Base-by-base conservation (phyloP, 2,888 invertebrate genomes). In the Polymixis flavicincta region DNA sequence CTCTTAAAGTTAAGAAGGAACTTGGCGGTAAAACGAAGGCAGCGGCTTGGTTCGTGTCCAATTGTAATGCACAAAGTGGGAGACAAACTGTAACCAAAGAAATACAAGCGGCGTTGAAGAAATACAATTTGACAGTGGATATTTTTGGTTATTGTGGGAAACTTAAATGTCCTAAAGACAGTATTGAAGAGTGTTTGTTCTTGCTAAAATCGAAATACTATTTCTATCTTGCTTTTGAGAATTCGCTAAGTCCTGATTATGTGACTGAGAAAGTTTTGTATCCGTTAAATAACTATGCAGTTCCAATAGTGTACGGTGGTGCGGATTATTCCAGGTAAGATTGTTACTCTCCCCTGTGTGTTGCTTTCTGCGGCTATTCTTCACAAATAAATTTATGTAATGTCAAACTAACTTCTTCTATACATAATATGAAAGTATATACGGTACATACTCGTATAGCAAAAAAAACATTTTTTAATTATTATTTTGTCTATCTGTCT, bases 251-350 rank as follows among this genome's bases (percentile, higher is more conserved):
- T 52, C 91, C 92, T 68, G 96, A 96, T 84, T 96, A 95, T 74
- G 94, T 96, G 17, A 93, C 95, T 0, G 95, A 95, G 72, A 93
- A 93, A 68, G 63, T 95, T 67, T 77, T 95, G 77, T 89, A 94
- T 84, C 91, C 97, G 3, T 88, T 97, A 67, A 96, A 97, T 83
- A 97, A 97, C 92, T 96, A 97, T 87, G 94, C 97, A 5, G 95
- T 98, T 28, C 98, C 98, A 0, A 96, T 98, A 50, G 98, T 97
- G 13, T 97, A 97, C 93, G 98, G 98, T 5, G 97, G 97, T n/a
- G 97, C 97, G 37, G 96, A 98, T 92, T 98, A 98, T 92, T 92
- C 92, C 2, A 93, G 95, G 95, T 95, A 88, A 84, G 78, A n/a
- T 57, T 50, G 6, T 50, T 13, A 48, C 2, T 48, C 2, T 14